Evolutionary conservation across 2,797 vertebrate genomes (phyloP).

Genomic region (Notolepis coatsorum): DNA sequence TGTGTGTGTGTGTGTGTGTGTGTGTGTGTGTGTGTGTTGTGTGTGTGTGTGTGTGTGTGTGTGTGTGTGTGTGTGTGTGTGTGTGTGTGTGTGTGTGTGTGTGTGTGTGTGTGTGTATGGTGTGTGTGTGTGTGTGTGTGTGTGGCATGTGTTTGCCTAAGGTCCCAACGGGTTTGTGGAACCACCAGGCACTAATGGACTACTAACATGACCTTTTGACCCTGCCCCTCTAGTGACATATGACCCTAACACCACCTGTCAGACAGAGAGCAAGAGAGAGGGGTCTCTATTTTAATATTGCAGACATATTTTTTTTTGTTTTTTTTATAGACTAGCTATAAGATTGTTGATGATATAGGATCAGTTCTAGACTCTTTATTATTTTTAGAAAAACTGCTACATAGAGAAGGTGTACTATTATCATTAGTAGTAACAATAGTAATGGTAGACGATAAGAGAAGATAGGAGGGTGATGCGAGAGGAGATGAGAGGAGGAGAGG

Average conservation of each 20-base stretch:
- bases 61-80: not conserved
- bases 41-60: not conserved
- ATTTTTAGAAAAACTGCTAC: too few species aligned
- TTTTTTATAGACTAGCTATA: too few species aligned
- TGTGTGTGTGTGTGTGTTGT: not conserved
- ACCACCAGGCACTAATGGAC: conserved; percentile 15
- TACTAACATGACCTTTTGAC: not conserved
- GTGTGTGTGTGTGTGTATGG: conserved; percentile 17
- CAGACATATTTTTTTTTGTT: too few species aligned
- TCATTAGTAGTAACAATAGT: too few species aligned
- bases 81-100: not conserved
- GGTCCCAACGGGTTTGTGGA: not conserved
- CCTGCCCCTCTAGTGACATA: not conserved
- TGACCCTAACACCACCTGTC: not conserved
- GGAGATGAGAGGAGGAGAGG: too few species aligned
- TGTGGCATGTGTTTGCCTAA: not conserved
- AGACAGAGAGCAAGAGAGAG: not conserved
- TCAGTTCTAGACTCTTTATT: too few species aligned
- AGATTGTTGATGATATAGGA: too few species aligned
- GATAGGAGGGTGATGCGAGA: too few species aligned
- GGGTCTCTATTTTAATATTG: too few species aligned
- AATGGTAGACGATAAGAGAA: too few species aligned
- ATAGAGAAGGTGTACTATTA: too few species aligned
- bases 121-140: conserved; percentile 34
- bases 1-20: not conserved